Conservation (phyloP, 2,888 invertebrate genomes). For the Apotomis turbidana region DNA sequence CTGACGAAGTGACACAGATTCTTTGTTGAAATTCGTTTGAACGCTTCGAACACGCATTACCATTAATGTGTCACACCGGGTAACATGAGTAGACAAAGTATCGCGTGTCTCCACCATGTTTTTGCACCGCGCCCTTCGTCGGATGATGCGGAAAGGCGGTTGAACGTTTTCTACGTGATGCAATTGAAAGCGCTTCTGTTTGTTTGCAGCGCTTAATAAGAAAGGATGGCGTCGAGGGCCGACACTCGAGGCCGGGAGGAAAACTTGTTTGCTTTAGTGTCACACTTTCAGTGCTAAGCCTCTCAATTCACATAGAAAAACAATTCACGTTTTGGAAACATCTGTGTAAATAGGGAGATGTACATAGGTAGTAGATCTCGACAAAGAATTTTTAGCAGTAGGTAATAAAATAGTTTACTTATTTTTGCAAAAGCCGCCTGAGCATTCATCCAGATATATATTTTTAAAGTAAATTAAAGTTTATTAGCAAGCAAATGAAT, state of each 20-base stretch:
- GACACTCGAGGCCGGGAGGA: slow-evolving; percentile 2
- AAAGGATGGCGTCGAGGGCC: slow-evolving; percentile 25
- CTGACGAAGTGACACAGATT: too few relatives aligned
- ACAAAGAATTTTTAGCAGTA: too few relatives aligned
- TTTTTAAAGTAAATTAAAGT: too few relatives aligned
- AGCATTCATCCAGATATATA: too few relatives aligned
- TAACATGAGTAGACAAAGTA: slow-evolving; percentile 6
- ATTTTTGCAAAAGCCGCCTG: too few relatives aligned
- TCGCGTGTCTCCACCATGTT: neutral
- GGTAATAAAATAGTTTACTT: too few relatives aligned
- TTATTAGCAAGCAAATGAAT: too few relatives aligned
- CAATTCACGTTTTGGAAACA: neutral
- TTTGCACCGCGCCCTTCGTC: neutral
- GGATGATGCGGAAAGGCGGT: slow-evolving; percentile 3
- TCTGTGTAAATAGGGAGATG: neutral
- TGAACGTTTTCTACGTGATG: slow-evolving; percentile 39
- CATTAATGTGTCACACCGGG: neutral
- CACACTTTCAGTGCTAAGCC: neutral
- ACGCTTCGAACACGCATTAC: neutral
- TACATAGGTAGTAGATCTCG: too few relatives aligned
- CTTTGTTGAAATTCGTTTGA: neutral
- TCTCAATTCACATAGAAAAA: neutral
- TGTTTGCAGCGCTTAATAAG: slow-evolving; percentile 35
- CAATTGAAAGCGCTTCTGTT: slow-evolving; percentile 35
- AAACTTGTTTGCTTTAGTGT: slow-evolving; percentile 13